Conservation (phyloP, 30 jellyfish, hydroid and myxozoan genomes). For the Aurelia sp. region DNA sequence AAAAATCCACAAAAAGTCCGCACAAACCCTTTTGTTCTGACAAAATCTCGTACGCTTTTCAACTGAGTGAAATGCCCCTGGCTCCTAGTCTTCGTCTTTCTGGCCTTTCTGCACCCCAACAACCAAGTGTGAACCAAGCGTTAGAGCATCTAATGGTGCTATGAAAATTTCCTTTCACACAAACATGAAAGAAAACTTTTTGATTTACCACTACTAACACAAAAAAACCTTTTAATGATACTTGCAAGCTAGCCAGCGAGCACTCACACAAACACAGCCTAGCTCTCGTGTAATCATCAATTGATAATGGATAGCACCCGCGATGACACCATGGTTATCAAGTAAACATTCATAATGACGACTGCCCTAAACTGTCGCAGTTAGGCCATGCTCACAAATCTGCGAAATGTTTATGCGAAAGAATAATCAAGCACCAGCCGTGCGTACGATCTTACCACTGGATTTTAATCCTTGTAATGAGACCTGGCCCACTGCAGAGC, state of each 20-base stretch:
- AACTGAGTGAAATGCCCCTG: too few relatives aligned
- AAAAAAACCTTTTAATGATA: neutral
- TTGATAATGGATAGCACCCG: constrained; percentile 6
- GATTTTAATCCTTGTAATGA: constrained; percentile 23
- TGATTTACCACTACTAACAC: neutral
- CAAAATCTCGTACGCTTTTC: too few relatives aligned
- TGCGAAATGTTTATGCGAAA: constrained; percentile 32
- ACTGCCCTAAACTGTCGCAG: constrained; percentile 14
- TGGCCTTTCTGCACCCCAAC: too few relatives aligned
- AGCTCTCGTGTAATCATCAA: neutral
- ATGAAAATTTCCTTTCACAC: too few relatives aligned
- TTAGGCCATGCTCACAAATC: constrained; percentile 43
- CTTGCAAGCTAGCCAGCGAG: constrained; percentile 35
- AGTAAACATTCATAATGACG: constrained; percentile 50
- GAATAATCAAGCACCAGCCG: constrained; percentile 32
- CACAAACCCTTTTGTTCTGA: too few relatives aligned
- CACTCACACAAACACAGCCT: constrained; percentile 28
- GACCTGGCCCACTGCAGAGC: constrained; percentile 20
- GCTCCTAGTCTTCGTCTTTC: too few relatives aligned
- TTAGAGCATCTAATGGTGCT: too few relatives aligned
- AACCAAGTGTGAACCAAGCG: too few relatives aligned
- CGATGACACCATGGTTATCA: constrained; percentile 32
- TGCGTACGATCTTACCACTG: neutral
- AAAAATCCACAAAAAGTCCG: too few relatives aligned
- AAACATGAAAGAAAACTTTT: too few relatives aligned